Percentiles rank a stretch among this genome's conserved stretches.
phyloP scores from a whole-genome alignment of 2,888 invertebrate genomes.

The Dyspetes luteomarginatus region DNA sequence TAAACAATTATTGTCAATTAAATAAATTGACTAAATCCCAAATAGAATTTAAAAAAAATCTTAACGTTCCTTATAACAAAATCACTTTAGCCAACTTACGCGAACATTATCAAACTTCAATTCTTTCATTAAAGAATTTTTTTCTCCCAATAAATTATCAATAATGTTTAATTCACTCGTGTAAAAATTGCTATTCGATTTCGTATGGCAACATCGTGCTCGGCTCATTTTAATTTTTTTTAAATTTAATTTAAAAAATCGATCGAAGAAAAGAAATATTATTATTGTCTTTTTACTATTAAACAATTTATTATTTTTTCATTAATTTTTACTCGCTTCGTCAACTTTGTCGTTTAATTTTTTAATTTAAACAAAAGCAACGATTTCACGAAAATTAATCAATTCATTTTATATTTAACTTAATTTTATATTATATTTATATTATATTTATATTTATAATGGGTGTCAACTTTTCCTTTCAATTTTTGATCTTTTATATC shows the following conservation, averaged over 20 bases:
- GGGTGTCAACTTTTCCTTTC: not conserved
- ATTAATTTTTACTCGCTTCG: not conserved
- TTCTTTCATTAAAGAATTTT: constrained; percentile 65
- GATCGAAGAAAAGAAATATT: not conserved
- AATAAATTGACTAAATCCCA: not conserved
- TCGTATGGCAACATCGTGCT: constrained; percentile 64
- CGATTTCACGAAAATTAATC: too few relatives aligned
- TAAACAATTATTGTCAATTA: not conserved
- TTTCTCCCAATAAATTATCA: constrained; percentile 71
- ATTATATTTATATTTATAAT: too few relatives aligned
- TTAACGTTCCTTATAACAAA: not conserved
- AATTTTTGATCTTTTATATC: not conserved
- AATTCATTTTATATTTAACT: too few relatives aligned
- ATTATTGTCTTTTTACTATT: not conserved
- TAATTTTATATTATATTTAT: too few relatives aligned
- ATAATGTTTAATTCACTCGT: constrained; percentile 71
- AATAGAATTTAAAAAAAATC: not conserved
- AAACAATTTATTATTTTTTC: not conserved
- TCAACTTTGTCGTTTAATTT: too few relatives aligned
- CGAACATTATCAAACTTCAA: constrained; percentile 69
- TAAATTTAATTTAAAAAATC: not conserved
- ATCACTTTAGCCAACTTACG: constrained; percentile 68
- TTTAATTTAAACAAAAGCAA: too few relatives aligned
- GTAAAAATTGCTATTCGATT: constrained; percentile 68
- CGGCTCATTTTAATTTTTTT: constrained; percentile 28